phyloP scores from a whole-genome alignment of 2,888 invertebrate species.

The Pherbina coryleti region DNA sequence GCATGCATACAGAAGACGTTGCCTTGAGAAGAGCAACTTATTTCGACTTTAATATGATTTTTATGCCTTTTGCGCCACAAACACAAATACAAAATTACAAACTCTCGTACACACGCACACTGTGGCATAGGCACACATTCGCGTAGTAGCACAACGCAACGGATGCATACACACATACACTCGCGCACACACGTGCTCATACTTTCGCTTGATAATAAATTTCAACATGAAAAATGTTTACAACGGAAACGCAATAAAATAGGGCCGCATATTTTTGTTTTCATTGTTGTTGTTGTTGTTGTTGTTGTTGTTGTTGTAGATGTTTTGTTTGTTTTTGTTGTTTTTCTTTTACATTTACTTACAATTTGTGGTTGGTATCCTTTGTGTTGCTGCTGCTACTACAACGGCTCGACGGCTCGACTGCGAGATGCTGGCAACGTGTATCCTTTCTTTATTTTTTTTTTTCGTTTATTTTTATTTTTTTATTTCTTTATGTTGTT shows the following conservation, averaged over 20 bases:
- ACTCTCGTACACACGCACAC: constrained; percentile 11
- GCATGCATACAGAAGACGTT: not conserved
- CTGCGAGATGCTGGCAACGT: not conserved
- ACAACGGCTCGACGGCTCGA: not conserved
- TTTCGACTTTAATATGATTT: constrained; percentile 61
- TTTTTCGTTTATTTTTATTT: constrained; percentile 21
- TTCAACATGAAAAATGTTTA: not conserved
- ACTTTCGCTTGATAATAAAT: not conserved
- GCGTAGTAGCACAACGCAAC: too few relatives aligned
- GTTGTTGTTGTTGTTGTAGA: too few relatives aligned
- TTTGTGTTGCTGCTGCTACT: not conserved
- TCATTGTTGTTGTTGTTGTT: too few relatives aligned
- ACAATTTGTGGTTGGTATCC: constrained; percentile 8
- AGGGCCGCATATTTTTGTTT: too few relatives aligned
- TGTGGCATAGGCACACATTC: too few relatives aligned
- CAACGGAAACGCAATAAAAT: too few relatives aligned
- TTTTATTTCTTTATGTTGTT: constrained; percentile 17
- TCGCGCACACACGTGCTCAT: not conserved
- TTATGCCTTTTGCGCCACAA: constrained; percentile 49
- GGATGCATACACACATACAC: too few relatives aligned
- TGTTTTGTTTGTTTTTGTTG: not conserved
- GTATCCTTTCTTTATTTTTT: constrained; percentile 29
- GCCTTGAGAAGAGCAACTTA: constrained; percentile 2
- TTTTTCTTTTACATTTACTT: not conserved
- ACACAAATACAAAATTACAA: constrained; percentile 23